These are phyloP conservation scores for Squalus acanthias DNA, from an alignment of 2,797 vertebrate species.

Conservation along the genomic window DNA sequence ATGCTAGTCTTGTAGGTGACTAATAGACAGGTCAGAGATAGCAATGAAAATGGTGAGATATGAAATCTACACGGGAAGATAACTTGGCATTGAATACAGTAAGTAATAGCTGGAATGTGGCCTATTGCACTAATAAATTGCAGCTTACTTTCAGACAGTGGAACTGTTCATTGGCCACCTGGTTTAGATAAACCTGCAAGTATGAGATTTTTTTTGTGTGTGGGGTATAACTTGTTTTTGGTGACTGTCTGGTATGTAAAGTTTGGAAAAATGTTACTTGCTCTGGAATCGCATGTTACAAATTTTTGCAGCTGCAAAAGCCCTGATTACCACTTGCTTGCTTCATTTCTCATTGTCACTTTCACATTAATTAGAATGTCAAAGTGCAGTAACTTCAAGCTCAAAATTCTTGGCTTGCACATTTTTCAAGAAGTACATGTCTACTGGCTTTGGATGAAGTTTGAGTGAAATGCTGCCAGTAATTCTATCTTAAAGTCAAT, in stretches of 20 bases:
- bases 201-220: neutral
- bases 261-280: neutral
- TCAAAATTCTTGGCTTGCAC: neutral
- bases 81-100: neutral
- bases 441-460: neutral
- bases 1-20: neutral
- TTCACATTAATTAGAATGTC: neutral
- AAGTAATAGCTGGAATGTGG: neutral
- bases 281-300: neutral
- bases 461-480: neutral
- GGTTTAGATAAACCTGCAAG: neutral
- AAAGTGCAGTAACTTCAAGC: constrained; percentile 24
- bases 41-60: neutral
- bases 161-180: neutral
- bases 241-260: neutral
- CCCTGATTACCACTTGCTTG: neutral
- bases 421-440: neutral
- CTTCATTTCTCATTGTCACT: constrained; percentile 7
- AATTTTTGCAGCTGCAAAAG: neutral
- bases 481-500: neutral
- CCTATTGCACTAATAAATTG: neutral
- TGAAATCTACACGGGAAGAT: neutral
- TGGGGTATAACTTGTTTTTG: neutral
- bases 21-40: neutral
- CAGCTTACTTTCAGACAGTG: neutral